Percentiles rank a stretch among this genome's conserved stretches.
phyloP scores from a whole-genome alignment of 2,113 vertebrate genomes.

The Martes martes region DNA sequence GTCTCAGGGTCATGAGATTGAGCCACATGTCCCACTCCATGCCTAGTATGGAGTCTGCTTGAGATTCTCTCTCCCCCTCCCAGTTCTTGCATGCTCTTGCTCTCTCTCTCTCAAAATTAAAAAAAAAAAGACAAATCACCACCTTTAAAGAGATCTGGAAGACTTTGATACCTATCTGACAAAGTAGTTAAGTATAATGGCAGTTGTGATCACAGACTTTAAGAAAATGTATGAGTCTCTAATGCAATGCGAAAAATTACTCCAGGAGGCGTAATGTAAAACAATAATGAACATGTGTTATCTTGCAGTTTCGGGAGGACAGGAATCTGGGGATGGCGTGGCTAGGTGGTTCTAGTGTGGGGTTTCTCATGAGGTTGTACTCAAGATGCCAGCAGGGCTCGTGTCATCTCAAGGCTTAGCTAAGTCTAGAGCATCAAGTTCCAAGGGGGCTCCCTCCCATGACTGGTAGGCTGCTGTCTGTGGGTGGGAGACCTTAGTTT shows the following conservation, averaged over 20 bases:
- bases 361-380: neutral
- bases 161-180: neutral
- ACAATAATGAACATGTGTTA: neutral
- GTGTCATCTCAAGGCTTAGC: neutral
- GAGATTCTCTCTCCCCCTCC: neutral
- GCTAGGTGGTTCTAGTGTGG: neutral
- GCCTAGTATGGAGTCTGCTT: neutral
- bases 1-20: neutral
- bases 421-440: neutral
- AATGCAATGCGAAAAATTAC: neutral
- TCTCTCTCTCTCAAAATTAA: too few species aligned
- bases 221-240: neutral
- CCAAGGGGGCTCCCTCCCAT: neutral
- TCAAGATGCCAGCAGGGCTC: neutral
- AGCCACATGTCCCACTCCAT: neutral
- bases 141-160: constrained; percentile 1
- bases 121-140: neutral
- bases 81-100: neutral
- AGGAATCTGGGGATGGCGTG: neutral
- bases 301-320: neutral
- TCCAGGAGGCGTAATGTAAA: neutral
- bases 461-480: neutral
- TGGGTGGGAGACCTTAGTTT: neutral
- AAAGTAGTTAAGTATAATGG: neutral
- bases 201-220: neutral